Percentiles rank a stretch among this genome's conserved stretches.
These are phyloP conservation scores for Onthophagus taurus DNA, from an alignment of 1,140 invertebrate genomes.

Conservation along the genomic window DNA sequence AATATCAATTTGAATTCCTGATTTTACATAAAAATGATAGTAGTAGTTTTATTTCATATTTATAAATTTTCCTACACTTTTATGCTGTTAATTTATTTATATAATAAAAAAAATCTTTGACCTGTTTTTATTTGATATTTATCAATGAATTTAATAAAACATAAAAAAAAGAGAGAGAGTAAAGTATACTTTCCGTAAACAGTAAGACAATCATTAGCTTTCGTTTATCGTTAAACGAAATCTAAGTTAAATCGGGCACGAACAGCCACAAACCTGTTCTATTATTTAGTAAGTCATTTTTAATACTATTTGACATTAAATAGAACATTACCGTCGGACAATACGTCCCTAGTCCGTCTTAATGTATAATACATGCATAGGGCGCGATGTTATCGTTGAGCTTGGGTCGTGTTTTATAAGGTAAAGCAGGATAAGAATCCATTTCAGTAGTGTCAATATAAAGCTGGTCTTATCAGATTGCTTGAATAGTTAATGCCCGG, in stretches of 20 bases:
- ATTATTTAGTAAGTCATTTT: conserved; percentile 29
- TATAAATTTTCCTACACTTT: no score
- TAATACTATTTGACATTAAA: conserved; percentile 25
- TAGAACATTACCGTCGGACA: conserved; percentile 23
- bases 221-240: conserved; percentile 14
- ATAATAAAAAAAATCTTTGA: no score
- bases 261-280: conserved; percentile 21
- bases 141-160: no score
- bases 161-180: no score
- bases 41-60: no score
- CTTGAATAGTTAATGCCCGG: conserved; percentile 17
- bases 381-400: conserved; percentile 15
- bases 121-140: no score
- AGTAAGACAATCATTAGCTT: conserved; percentile 18
- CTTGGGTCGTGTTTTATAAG: neutral
- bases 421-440: conserved; percentile 19
- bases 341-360: conserved; percentile 26
- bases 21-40: no score
- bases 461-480: conserved; percentile 16
- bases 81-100: no score
- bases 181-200: no score
- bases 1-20: no score
- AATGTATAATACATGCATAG: conserved; percentile 21
- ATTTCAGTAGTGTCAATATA: conserved; percentile 18
- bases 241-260: conserved; percentile 20